Evolutionary conservation across 2,888 invertebrate genomes (phyloP), one percentile per base, ranked within the genome.

Genomic region (Athalia circularis): DNA sequence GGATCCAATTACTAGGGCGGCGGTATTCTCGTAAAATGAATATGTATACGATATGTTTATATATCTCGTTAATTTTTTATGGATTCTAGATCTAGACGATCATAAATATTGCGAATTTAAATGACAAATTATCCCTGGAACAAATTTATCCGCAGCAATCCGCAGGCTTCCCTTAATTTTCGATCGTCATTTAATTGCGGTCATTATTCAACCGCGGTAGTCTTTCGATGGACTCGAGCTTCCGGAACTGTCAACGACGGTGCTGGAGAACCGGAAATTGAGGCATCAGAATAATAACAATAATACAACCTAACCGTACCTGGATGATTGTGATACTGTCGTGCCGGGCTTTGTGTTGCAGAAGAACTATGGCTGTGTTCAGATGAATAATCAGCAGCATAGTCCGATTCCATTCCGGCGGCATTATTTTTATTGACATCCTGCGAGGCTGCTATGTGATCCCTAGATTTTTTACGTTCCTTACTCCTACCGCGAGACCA

Each of bases 381-480:
- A 0, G 96, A 96, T 85, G 96, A 96, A 86, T 95, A 94, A 90
- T 96, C 96, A 57, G 96, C 96, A 0, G 95, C 95, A 90, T 95
- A 95, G 86, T 95, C 95, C 8, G 94, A 90, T 79, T 90, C 90
- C 76, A 84, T 81, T 43, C 87, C 86, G 62, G 82, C 29, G 29
- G 29, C 29, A 29, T 29, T 80, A 76, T 84, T 84, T 75, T 83
- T 93, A 82, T 94, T 94, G 85, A 94, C 93, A 85, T 93, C 93
- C 11, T 88, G 92, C 0, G 93, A 92, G 13, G 93, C 92, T 0
- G 92, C 92, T 78, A 92, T 92, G 81, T 29, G 29, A 29, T 92
- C 91, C 57, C 93, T 93, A 4, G 93, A 92, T 85, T 93, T 93
- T 86, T 93, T 93, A 81, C 95, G 92, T 87, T 96, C 95, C 86